phyloP scores from a whole-genome alignment of 2,888 invertebrate species.

The Camponotus fellah region DNA sequence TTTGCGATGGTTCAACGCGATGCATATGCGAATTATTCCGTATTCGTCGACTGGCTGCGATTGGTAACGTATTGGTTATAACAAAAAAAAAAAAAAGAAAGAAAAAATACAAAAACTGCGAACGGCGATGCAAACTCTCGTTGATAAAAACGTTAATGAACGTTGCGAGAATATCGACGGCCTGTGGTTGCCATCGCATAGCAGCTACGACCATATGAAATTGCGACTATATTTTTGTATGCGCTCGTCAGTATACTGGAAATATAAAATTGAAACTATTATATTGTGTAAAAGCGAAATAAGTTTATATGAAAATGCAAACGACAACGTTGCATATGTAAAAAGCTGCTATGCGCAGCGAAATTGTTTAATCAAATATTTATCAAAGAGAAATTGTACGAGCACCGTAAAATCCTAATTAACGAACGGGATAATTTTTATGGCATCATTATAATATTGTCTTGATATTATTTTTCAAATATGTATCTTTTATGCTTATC shows the following conservation, averaged over 20 bases:
- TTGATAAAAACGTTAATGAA: constrained; percentile 51
- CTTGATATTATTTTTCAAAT: neutral
- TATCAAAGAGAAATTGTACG: constrained; percentile 14
- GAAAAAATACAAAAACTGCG: neutral
- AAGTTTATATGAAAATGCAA: constrained; percentile 43
- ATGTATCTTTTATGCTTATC: neutral
- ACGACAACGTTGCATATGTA: constrained; percentile 23
- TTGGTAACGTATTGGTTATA: constrained; percentile 20
- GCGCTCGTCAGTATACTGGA: neutral
- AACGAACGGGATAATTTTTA: constrained; percentile 12
- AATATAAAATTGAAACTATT: constrained; percentile 28
- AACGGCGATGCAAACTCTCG: constrained; percentile 19
- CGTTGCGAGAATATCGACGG: constrained; percentile 32
- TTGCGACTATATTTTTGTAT: constrained; percentile 41
- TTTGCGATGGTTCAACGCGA: constrained; percentile 6
- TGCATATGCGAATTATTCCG: constrained; percentile 27
- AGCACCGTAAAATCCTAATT: constrained; percentile 5
- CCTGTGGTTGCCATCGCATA: constrained; percentile 31
- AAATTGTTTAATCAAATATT: constrained; percentile 47
- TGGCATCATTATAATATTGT: neutral
- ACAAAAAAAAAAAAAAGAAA: constrained; percentile 22
- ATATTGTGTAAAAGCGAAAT: constrained; percentile 36
- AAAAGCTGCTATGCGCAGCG: neutral
- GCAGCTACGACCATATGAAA: constrained; percentile 26
- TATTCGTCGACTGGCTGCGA: constrained; percentile 6